Conservation (phyloP, 2,113 vertebrate species). For the Ictalurus furcatus region DNA sequence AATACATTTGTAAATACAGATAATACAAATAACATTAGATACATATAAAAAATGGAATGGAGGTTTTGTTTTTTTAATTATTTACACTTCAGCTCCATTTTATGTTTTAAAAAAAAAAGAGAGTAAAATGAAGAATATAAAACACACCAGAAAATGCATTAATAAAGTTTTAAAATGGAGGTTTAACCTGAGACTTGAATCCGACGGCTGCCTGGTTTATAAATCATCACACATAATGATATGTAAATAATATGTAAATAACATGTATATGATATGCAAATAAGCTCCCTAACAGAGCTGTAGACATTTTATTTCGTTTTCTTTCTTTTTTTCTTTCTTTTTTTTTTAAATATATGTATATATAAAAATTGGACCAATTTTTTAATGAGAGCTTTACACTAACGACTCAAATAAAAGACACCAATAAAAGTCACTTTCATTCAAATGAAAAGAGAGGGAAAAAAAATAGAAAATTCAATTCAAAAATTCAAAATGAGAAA, state of each 20-base stretch:
- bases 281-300: not conserved
- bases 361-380: not conserved
- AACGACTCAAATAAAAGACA: not conserved
- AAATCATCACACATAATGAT: not conserved
- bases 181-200: constrained; percentile 5
- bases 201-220: not conserved
- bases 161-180: not conserved
- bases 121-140: constrained; percentile 43
- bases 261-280: not conserved
- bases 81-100: constrained; percentile 50
- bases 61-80: constrained; percentile 8
- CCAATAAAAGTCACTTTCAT: not conserved
- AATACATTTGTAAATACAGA: not conserved
- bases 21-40: constrained; percentile 31
- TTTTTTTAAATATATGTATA: too few species aligned
- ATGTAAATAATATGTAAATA: not conserved
- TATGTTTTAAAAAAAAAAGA: constrained; percentile 39
- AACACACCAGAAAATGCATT: constrained; percentile 41
- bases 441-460: not conserved
- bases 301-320: too few species aligned
- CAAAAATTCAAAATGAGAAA: not conserved
- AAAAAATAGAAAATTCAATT: not conserved
- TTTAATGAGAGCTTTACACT: not conserved
- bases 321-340: too few species aligned
- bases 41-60: constrained; percentile 46